Base-by-base conservation (phyloP, 2,888 invertebrate species). In the Sinopyrophorus schimmeli region DNA sequence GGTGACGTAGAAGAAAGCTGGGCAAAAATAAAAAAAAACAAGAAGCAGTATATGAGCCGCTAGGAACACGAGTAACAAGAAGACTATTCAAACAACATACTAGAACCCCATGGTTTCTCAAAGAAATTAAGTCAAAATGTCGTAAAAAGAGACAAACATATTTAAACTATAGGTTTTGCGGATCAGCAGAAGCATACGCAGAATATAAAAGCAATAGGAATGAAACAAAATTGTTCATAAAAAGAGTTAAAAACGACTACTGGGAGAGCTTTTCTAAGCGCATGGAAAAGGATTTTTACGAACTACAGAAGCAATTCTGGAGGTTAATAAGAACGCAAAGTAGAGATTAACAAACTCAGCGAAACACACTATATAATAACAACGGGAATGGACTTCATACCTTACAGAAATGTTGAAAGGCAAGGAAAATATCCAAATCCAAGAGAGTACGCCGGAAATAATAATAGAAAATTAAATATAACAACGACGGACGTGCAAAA, bases 221-320 rank as follows among this genome's bases (percentile, higher is more conserved):
- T n/a, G 24, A 24, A 24, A 24, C 24, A 24, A 24, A 24, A 24
- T 24, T 24, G 10, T 5, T 24, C 7, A n/a, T 24, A 24, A 24
- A 24, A 24, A n/a, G 7, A 9, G 24, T n/a, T 3, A 24, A 24
- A n/a, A n/a, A 24, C 9, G 24, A 24, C 3, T 24, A 24, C n/a
- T 24, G 24, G 24, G 9, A 24, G 9, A 24, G 9, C n/a, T 24
- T 24, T n/a, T 9, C 5, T 24, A 24, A 24, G 5, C 7, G 3
- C 9, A 24, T 24, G 24, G 24, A 24, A 24, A 9, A 24, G 3
- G 5, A 24, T 10, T 24, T 24, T n/a, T n/a, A 24, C n/a, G 24
- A 10, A 5, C 9, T 24, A n/a, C 24, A 24, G n/a, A 24, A 24
- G n/a, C 24, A 24, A n/a, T 9, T 24, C 3, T 24, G 24, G 24